Base-by-base conservation (phyloP, 1,140 invertebrate genomes). In the Agrypnia vestita region DNA sequence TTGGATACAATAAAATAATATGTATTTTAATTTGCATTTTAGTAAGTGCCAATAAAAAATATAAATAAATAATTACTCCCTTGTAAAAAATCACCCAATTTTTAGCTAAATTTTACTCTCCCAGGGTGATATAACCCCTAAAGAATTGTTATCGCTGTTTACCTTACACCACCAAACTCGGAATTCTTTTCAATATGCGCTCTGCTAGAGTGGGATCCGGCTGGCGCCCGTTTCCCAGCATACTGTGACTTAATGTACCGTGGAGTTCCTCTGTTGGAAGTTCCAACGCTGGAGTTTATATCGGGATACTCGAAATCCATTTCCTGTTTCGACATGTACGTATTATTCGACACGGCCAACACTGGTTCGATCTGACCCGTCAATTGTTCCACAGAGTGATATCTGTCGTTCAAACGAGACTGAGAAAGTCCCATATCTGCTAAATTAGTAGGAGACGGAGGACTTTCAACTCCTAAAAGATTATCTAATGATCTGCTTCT, bases 191-290 rank as follows among this genome's bases (percentile, higher is more conserved):
- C 94, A 78, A 96, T 95, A 82, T 96, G 95, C 0, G 95, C 95
- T 49, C 95, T 92, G 86, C 95, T 96, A 0, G 95, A 96, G 84
- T 97, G 96, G 59, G 94, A 95, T n/a, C 95, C 94, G 4, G 93
- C 94, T 0, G 92, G 89, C 6, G 94, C 93, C 55, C 94, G 89
- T 79, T 94, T 91, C 43, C 94, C 94, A 21, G 93, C 92, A 85
- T 96, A 95, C 84, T 96, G 95, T 0, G 95, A 95, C 85, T 97
- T 97, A 61, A 97, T 96, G 84, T 94, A 95, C 73, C 95, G 91
- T 0, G 94, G 94, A 19, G 93, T 93, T 49, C 93, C 91, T 81
- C 91, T 90, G 21, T 92, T 91, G 8, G 92, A 93, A 53, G 91
- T 91, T 83, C 91, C 91, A 10, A 92, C 89, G 81, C 88, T 89